A percentile compares a stretch with the other conserved stretches of the same genome.
These are phyloP conservation scores for Campoplex capitator DNA, from an alignment of 2,888 invertebrate genomes.

Conservation along the genomic window DNA sequence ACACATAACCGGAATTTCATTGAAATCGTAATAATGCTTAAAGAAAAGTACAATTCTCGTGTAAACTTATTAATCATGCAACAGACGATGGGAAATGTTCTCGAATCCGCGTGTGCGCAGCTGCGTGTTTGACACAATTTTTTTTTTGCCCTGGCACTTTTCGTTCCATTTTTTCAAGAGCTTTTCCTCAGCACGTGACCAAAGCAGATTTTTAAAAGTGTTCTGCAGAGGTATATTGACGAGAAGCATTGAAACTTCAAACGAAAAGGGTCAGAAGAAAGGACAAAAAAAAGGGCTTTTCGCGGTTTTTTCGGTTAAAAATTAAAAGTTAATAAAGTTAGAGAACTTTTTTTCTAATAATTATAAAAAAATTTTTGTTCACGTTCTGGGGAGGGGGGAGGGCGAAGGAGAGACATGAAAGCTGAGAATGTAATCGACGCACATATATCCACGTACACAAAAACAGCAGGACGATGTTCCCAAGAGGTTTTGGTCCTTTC, in stretches of 20 bases:
- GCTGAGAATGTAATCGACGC: no score
- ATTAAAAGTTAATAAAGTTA: no score
- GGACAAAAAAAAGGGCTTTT: no score
- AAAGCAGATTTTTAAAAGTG: no score
- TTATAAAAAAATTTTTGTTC: no score
- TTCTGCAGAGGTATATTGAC: no score
- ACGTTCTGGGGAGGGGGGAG: background rate
- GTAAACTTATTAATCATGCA: background rate
- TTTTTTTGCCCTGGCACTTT: background rate
- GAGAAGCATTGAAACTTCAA: no score
- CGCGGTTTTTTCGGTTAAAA: no score
- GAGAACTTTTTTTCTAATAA: no score
- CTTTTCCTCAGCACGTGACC: background rate
- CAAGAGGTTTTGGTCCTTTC: conserved; percentile 24
- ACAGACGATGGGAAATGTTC: background rate
- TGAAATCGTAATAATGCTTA: background rate
- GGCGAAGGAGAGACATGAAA: background rate
- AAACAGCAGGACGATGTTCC: conserved; percentile 23
- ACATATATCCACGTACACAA: background rate
- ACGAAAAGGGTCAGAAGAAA: no score
- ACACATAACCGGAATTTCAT: background rate
- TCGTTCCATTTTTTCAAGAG: background rate
- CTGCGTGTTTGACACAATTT: background rate
- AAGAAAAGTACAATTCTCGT: background rate
- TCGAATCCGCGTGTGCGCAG: background rate